These are phyloP conservation scores for Cyrtodaria siliqua DNA, from an alignment of 2,888 invertebrate species.

Conservation along the genomic window DNA sequence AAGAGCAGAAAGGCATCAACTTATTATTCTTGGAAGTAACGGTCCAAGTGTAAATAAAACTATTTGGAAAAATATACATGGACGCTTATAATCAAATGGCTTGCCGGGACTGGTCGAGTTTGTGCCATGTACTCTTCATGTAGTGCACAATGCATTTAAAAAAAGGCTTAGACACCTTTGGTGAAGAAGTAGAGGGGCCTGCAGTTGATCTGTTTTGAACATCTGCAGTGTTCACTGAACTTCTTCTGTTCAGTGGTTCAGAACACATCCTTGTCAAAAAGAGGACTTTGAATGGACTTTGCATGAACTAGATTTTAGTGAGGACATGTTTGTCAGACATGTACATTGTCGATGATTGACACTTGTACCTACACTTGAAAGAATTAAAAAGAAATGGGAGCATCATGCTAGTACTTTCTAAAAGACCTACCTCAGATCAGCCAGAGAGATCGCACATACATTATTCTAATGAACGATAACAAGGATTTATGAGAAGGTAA, in stretches of 20 bases:
- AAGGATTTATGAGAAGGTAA: conserved; percentile 53
- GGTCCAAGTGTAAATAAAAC: conserved; percentile 66
- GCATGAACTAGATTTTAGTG: conserved; percentile 44
- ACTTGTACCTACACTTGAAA: conserved; percentile 47
- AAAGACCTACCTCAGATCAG: conserved; percentile 37
- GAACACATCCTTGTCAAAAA: conserved; percentile 46
- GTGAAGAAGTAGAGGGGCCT: conserved; percentile 46
- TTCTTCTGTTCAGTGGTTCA: conserved; percentile 59
- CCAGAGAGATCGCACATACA: conserved; percentile 32
- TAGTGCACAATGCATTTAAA: conserved; percentile 56
- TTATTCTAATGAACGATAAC: conserved; percentile 32
- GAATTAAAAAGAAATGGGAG: conserved; percentile 51
- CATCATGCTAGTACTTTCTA: conserved; percentile 9
- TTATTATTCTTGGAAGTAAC: conserved; percentile 52
- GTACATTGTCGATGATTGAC: conserved; percentile 59
- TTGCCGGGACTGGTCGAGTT: conserved; percentile 40
- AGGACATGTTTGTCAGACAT: conserved; percentile 53
- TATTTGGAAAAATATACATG: conserved; percentile 52
- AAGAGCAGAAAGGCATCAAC: conserved; percentile 14
- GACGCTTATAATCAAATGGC: conserved; percentile 33
- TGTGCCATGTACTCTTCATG: conserved; percentile 51
- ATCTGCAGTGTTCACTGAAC: too few species aligned
- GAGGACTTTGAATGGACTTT: conserved; percentile 54
- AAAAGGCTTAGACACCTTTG: conserved; percentile 48
- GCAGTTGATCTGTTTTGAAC: conserved; percentile 59